Evolutionary conservation across 1,140 invertebrate genomes (phyloP), one percentile per base, ranked within the genome.

Genomic region (Tribolium madens): DNA sequence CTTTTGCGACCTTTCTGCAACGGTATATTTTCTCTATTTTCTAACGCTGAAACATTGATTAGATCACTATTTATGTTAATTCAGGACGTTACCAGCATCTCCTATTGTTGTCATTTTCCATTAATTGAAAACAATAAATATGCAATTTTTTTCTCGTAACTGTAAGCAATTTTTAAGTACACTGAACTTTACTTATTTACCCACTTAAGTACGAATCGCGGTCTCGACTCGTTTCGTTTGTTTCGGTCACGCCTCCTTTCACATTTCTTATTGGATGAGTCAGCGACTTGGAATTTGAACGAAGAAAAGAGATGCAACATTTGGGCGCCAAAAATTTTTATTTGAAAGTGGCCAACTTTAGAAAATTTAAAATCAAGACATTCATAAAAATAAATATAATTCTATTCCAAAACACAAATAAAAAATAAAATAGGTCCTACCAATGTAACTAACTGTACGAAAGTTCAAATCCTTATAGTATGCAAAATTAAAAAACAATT

Each of bases 1-100:
- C 76, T 82, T 79, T 79, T 83, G 9, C 76, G 80, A 36, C 84
- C 82, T 18, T 84, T 78, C 78, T 88, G 87, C 70, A 90, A 83
- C 10, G 89, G 89, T 70, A 88, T 86, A 80, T 90, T 88, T 81
- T 90, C 89, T 1, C 89, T 85, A 12, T 87, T 82, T 80, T 88
- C 88, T 72, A 53, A 42, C 9, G 76, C 78, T 80, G 26, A 1
- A 80, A 70, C 9, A 7, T 1, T 2, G 42, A 18, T 60, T 21
- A 21, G 4, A 60, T 7, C 50, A 9, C 12, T 5, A 9, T 13
- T n/a, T 52, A 5, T 15, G 0, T 2, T 52, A 15, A 9, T 2
- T 52, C 1, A 3, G 7, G 7, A 17, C 15, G 26, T 21, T 26
- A 60, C 18, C 50, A 60, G 17, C 53, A 26, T 60, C 53, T 60